Evolutionary conservation across 2,888 invertebrate genomes (phyloP), one percentile per base, ranked within the genome.

Genomic region (Cephus sareptanus): DNA sequence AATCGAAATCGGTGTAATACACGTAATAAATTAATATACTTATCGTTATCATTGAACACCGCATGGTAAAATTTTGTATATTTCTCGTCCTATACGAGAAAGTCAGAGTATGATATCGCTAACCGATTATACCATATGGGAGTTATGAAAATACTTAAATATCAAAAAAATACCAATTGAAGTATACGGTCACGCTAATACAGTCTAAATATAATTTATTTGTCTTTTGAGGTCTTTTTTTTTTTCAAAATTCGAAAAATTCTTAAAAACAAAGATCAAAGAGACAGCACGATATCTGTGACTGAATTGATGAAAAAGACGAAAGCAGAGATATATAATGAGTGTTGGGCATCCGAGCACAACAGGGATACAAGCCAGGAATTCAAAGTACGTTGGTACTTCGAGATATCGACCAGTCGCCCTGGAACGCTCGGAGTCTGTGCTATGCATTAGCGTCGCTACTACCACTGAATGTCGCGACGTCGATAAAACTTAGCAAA

Each of bases 341-440:
- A 71, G 30, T 71, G 34, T 23, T 71, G 31, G 30, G 71, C 12
- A 34, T 34, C 31, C 68, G 74, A 73, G n/a, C 74, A 30, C 34
- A 73, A 33, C 77, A 40, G 33, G 68, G 77, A 76, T 75, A 75
- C 13, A 33, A 33, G 71, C 34, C 69, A 81, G 79, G 79, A 81
- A 84, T 82, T 81, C 83, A 83, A 82, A 84, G 87, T 88, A 89
- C 90, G 90, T 89, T 88, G 90, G 88, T 85, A 89, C 90, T 89
- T 88, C 80, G 87, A 87, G 86, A 87, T 90, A 90, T 90, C 90
- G 90, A 90, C 88, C 88, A 84, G 85, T 79, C 79, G 77, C 79
- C 83, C 82, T 83, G 83, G 87, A 87, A 87, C 85, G 85, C 84
- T 84, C 83, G 79, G 84, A 85, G 87, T 85, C 85, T 87, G 85